Conservation (phyloP, 2,888 invertebrate genomes). For the Agrenia bidenticulata region DNA sequence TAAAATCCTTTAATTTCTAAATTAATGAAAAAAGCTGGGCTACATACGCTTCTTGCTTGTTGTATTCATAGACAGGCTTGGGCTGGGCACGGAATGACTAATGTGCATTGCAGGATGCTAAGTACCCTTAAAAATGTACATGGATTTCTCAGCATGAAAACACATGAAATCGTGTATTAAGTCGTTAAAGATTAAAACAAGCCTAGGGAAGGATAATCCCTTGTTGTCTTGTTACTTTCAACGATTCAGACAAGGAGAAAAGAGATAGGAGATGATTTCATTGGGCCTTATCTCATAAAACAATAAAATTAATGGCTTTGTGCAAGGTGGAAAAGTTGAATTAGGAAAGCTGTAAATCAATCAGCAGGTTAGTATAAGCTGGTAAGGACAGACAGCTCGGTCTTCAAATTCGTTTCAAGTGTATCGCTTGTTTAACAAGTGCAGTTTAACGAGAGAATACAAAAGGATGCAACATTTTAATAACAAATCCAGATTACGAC, state of each 20-base stretch:
- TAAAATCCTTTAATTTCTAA: no score
- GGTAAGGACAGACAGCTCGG: no score
- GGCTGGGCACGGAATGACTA: constrained; percentile 1
- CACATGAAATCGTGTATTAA: constrained; percentile 9
- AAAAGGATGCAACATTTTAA: no score
- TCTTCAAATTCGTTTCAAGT: no score
- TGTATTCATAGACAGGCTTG: no score
- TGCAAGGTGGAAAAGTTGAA: neutral
- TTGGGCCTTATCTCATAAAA: neutral
- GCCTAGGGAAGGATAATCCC: no score
- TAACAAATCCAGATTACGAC: no score
- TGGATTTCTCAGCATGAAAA: constrained; percentile 4
- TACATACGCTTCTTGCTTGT: no score
- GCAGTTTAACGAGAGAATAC: no score
- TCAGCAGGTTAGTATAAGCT: neutral
- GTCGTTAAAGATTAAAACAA: neutral
- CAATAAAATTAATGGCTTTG: constrained; percentile 3
- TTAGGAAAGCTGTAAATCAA: constrained; percentile 1
- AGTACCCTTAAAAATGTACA: neutral
- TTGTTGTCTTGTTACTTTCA: no score
- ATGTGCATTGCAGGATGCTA: neutral
- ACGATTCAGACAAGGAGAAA: neutral
- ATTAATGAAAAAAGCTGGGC: no score
- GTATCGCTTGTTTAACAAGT: no score
- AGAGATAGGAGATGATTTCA: neutral